Conservation (phyloP, 2,797 vertebrate genomes). For the Distichodus sexfasciatus region DNA sequence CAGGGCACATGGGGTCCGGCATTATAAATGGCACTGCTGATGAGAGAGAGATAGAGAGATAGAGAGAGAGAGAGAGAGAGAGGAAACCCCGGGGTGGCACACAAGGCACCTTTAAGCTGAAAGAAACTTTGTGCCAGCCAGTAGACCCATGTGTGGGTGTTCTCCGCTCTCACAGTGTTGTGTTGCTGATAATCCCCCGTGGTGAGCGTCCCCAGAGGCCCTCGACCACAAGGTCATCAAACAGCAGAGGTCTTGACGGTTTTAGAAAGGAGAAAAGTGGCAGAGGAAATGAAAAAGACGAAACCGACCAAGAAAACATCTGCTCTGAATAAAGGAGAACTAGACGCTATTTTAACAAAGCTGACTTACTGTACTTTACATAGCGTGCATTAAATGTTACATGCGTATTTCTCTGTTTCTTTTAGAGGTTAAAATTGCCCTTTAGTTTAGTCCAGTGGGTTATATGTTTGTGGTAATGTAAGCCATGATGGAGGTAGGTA, state of each 20-base stretch:
- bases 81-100: background rate
- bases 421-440: background rate
- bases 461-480: constrained; percentile 5
- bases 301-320: constrained; percentile 23
- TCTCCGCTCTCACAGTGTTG: background rate
- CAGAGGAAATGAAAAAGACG: constrained; percentile 32
- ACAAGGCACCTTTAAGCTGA: background rate
- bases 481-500: background rate
- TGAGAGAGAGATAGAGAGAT: background rate
- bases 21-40: background rate
- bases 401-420: constrained; percentile 7
- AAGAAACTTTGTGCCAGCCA: background rate
- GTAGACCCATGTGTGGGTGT: background rate
- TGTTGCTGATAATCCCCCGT: constrained; percentile 12
- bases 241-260: background rate
- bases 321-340: constrained; percentile 21
- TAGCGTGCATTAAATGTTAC: constrained; percentile 4
- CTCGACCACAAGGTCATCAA: background rate
- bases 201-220: background rate
- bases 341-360: background rate
- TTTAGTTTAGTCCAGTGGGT: background rate
- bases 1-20: background rate
- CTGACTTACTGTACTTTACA: constrained; percentile 10
- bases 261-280: constrained; percentile 11
- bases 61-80: background rate